Conservation (phyloP, 2,888 invertebrate genomes). For the Drosophila demipolita region DNA sequence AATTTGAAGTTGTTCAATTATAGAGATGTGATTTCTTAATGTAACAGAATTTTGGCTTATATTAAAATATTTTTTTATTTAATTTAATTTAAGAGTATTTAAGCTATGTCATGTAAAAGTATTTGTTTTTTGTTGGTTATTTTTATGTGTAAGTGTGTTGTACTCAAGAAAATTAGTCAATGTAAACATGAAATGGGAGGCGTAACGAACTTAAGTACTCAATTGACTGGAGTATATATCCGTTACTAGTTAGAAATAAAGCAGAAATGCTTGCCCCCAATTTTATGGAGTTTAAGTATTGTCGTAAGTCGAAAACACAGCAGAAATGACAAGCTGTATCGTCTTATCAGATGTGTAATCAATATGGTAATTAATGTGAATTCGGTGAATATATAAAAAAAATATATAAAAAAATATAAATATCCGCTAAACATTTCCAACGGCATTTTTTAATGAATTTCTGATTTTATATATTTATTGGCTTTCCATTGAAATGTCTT, state of each 20-base stretch:
- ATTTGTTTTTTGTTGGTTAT: slow-evolving; percentile 1
- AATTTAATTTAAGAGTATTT: slow-evolving; percentile 1
- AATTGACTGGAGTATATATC: slow-evolving; percentile 36
- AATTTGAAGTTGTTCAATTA: not conserved
- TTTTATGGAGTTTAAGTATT: slow-evolving; percentile 1
- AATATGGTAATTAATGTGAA: slow-evolving; percentile 13
- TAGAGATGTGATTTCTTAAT: not conserved
- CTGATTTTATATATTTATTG: not conserved
- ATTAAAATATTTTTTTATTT: not conserved
- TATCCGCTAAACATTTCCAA: not conserved
- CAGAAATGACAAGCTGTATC: slow-evolving; percentile 31
- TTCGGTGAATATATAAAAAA: slow-evolving; percentile 17
- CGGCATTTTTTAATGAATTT: not conserved
- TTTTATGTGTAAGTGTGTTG: slow-evolving; percentile 13
- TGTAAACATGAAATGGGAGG: slow-evolving; percentile 22
- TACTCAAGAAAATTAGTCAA: slow-evolving; percentile 27
- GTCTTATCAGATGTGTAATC: slow-evolving; percentile 40
- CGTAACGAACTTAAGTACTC: slow-evolving; percentile 25
- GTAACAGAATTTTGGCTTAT: not conserved
- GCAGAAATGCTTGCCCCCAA: not conserved
- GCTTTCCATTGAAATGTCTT: not conserved
- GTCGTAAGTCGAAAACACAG: slow-evolving; percentile 5
- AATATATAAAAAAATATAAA: not conserved
- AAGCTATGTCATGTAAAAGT: not conserved
- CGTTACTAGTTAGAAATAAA: slow-evolving; percentile 9